A percentile compares a stretch with the other conserved stretches of the same genome.
phyloP scores from a whole-genome alignment of 1,140 invertebrate species.

The Pentalonia nigronervosa region DNA sequence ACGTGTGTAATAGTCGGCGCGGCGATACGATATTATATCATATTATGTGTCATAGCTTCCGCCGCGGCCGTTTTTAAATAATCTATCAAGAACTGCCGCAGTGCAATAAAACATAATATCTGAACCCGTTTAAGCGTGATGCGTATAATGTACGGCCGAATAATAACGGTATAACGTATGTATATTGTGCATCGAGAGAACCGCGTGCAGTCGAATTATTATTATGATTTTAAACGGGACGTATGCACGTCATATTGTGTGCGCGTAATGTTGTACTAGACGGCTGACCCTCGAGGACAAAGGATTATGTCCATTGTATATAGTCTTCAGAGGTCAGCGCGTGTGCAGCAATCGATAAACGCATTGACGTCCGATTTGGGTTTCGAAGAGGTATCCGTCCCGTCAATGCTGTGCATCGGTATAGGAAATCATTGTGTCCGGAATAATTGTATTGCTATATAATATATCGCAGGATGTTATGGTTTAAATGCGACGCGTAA shows the following conservation, averaged over 20 bases:
- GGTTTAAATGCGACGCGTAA: too few species aligned
- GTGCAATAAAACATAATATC: background rate
- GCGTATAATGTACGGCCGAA: background rate
- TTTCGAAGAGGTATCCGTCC: background rate
- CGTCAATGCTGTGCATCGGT: background rate
- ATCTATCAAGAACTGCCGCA: background rate
- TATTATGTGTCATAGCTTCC: background rate
- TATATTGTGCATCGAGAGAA: background rate
- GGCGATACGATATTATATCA: too few species aligned
- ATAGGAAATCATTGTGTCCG: background rate
- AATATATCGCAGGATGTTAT: too few species aligned
- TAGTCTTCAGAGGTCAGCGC: background rate
- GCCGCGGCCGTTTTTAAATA: background rate
- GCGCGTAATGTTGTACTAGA: background rate
- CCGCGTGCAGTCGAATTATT: background rate
- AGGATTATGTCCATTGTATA: background rate
- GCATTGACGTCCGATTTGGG: background rate
- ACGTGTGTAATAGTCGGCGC: background rate
- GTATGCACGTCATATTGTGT: background rate
- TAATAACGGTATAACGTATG: background rate
- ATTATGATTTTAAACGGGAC: background rate
- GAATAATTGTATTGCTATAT: background rate
- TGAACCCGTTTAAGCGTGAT: background rate
- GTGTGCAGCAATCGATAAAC: background rate
- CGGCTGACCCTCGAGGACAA: background rate